Conservation (phyloP, 2,797 vertebrate genomes). For the Hipposideros larvatus region DNA sequence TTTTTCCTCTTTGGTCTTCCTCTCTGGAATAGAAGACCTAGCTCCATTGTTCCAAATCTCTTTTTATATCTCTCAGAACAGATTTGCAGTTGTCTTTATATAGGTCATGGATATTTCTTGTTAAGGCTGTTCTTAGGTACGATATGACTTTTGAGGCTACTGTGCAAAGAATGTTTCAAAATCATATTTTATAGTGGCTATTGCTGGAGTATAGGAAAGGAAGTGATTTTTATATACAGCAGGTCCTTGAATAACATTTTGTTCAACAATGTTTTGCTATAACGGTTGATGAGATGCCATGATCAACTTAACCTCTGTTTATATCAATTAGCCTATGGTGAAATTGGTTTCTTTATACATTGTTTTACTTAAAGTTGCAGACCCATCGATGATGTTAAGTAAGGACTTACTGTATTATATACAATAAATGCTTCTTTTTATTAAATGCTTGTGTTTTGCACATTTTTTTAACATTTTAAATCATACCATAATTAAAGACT, state of each 20-base stretch:
- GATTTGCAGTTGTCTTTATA: slow-evolving; percentile 49
- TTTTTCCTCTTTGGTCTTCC: neutral
- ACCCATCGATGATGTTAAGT: neutral
- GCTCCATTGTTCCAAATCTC: neutral
- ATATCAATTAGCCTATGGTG: neutral
- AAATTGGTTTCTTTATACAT: neutral
- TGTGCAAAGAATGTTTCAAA: slow-evolving; percentile 43
- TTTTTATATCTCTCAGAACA: neutral
- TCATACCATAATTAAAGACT: neutral
- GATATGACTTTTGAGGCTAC: neutral
- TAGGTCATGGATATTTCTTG: slow-evolving; percentile 18
- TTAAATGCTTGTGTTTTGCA: neutral
- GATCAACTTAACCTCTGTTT: neutral
- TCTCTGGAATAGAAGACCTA: neutral
- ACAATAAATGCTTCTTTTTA: slow-evolving; percentile 1
- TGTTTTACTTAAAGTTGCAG: neutral
- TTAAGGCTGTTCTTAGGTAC: neutral
- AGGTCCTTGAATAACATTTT: neutral
- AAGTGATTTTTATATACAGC: slow-evolving; percentile 23
- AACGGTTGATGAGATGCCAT: neutral
- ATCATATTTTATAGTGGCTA: neutral
- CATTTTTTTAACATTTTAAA: neutral
- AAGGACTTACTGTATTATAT: neutral
- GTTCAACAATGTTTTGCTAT: neutral
- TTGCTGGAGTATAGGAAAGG: neutral